Percentiles rank a stretch among this genome's conserved stretches.
phyloP scores from a whole-genome alignment of 2,888 invertebrate species.

The Caenorhabditis angaria region DNA sequence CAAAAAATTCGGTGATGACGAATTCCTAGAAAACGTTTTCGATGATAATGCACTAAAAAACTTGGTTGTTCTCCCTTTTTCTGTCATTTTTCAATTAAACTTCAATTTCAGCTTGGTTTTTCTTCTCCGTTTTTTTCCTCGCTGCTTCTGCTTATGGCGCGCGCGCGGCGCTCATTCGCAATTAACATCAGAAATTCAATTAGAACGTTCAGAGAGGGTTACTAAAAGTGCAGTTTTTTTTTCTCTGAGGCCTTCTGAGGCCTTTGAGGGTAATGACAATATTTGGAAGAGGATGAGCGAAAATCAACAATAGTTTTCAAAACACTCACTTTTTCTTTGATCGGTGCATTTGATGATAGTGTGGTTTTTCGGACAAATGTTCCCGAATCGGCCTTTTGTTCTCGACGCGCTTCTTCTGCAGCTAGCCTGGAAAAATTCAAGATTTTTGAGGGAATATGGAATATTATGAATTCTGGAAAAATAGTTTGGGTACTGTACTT shows the following conservation, averaged over 20 bases:
- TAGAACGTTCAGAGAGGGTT: background rate
- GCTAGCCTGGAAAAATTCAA: constrained; percentile 59
- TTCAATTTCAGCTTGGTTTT: constrained; percentile 1
- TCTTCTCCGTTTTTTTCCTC: too few relatives aligned
- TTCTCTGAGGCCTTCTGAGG: too few relatives aligned
- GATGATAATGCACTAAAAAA: too few relatives aligned
- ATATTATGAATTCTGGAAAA: too few relatives aligned
- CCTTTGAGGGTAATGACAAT: too few relatives aligned
- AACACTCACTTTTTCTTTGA: constrained; percentile 66
- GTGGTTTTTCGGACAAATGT: constrained; percentile 58
- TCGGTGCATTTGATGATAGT: constrained; percentile 53
- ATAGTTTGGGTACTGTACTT: too few relatives aligned
- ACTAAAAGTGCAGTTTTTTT: background rate
- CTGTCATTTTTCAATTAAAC: background rate
- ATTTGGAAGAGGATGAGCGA: constrained; percentile 13
- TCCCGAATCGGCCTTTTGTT: constrained; percentile 61
- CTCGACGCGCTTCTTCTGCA: constrained; percentile 70
- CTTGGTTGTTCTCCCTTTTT: too few relatives aligned
- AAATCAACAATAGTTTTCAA: constrained; percentile 11
- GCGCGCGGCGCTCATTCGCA: background rate
- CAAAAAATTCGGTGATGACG: too few relatives aligned
- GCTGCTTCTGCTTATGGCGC: too few relatives aligned
- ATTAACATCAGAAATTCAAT: constrained; percentile 4
- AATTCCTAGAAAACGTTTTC: too few relatives aligned
- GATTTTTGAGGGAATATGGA: background rate